Evolutionary conservation across 2,888 invertebrate species (phyloP), one percentile per base, ranked within the genome.

Genomic region (Criorhina ranunculi): DNA sequence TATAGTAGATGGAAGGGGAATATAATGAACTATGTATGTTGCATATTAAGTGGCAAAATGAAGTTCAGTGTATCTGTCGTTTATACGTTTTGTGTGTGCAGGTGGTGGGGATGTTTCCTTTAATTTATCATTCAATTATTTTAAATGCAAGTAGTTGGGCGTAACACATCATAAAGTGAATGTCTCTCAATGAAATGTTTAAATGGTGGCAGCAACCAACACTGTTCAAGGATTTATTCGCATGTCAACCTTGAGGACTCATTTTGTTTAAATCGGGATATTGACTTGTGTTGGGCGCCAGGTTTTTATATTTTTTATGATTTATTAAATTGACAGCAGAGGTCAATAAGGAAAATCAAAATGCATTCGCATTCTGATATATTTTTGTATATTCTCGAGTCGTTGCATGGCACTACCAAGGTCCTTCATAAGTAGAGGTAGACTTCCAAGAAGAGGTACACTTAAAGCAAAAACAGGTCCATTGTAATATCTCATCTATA

Each of bases 31-130:
- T 76, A 59, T 70, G 70, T 70, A 75, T 76, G 85, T 55, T 85
- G 85, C 75, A 80, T 85, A 76, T 76, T 85, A 85, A 85, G 80
- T 85, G 80, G 59, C 40, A 66, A 66, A 75, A 75, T 75, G 69
- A 83, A 83, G 75, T 69, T 73, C 72, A 78, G 72, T 82, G 55
- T 66, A 77, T 44, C 49, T 33, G 35, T 9, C 9, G 35, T 9
- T 49, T 15, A 15, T 15, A 11, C 17, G 17, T 46, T 42, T 2
- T 31, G 46, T 57, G 19, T 11, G 19, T 12, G 1, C 9, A 9
- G 15, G 6, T 51, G 51, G 49, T 2, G 5, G 51, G 0, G 8
- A 29, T 12, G 17, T 64, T 73, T 57, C 62, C 59, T 79, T 73
- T 78, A 72, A 69, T 73, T 79, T 83, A 44, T 69, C 69, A 77